A percentile compares a stretch with the other conserved stretches of the same genome.
phyloP scores from a whole-genome alignment of 2,797 vertebrate species.

The Sebastes kiyomatsui region DNA sequence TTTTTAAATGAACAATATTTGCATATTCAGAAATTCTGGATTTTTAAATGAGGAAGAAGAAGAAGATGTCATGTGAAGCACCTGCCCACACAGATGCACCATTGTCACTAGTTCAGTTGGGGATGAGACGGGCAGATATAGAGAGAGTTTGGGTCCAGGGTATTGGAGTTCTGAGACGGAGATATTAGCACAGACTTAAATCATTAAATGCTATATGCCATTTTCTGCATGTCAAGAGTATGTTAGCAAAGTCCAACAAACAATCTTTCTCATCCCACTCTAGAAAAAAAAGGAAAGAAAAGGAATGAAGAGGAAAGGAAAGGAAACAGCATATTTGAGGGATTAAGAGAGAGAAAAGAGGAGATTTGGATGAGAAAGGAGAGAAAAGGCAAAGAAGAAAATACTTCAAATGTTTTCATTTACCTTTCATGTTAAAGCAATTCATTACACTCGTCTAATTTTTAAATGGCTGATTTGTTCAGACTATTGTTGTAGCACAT shows the following conservation, averaged over 20 bases:
- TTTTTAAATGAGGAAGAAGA: not conserved
- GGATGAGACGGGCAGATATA: not conserved
- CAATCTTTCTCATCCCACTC: not conserved
- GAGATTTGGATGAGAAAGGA: not conserved
- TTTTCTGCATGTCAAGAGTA: not conserved
- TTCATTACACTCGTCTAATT: not conserved
- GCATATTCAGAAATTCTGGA: not conserved
- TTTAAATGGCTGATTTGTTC: constrained; percentile 1
- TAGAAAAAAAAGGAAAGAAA: not conserved
- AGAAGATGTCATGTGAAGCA: not conserved
- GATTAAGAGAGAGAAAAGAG: not conserved
- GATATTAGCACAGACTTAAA: not conserved
- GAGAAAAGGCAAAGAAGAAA: not conserved
- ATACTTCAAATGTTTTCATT: not conserved
- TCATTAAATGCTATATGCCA: not conserved
- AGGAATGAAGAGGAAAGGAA: not conserved
- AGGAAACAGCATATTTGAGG: not conserved
- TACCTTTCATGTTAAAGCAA: not conserved
- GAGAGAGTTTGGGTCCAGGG: not conserved
- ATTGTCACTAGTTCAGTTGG: not conserved
- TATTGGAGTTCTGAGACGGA: not conserved
- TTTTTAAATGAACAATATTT: not conserved
- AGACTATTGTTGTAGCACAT: not conserved
- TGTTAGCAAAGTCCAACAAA: not conserved
- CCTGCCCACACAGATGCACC: not conserved